Conservation (phyloP, 2,888 invertebrate species). For the Proisotoma minuta region DNA sequence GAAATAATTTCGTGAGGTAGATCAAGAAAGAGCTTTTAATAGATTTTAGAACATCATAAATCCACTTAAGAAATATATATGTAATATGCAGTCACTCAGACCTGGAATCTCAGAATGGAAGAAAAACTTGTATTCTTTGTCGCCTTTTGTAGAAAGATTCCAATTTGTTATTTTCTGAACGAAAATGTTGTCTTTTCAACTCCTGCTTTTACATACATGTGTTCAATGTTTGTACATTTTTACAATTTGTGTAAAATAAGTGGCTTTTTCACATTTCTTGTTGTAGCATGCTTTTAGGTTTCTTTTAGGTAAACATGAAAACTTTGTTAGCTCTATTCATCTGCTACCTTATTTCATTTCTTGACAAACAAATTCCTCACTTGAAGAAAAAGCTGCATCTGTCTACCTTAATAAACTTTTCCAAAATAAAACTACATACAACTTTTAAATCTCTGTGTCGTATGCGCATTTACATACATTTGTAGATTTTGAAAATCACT, state of each 20-base stretch:
- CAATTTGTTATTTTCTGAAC: background rate
- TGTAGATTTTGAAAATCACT: no score
- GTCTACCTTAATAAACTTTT: no score
- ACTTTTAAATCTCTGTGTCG: no score
- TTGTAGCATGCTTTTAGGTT: background rate
- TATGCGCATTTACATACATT: no score
- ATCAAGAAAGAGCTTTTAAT: conserved; percentile 4
- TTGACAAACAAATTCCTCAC: no score
- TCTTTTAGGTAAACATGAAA: background rate
- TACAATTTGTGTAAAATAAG: background rate
- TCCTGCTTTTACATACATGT: background rate
- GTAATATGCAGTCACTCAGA: no score
- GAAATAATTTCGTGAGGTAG: background rate
- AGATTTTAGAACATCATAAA: conserved; percentile 5
- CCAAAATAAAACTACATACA: no score
- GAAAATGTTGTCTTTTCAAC: background rate
- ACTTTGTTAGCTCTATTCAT: background rate
- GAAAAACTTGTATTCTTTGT: no score
- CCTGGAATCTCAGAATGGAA: no score
- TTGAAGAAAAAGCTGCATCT: no score
- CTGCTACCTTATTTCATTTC: no score
- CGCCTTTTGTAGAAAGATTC: background rate
- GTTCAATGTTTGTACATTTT: background rate
- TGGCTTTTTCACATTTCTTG: background rate
- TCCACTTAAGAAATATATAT: no score